phyloP scores from a whole-genome alignment of 2,888 invertebrate species.

The Caradrina kadenii region DNA sequence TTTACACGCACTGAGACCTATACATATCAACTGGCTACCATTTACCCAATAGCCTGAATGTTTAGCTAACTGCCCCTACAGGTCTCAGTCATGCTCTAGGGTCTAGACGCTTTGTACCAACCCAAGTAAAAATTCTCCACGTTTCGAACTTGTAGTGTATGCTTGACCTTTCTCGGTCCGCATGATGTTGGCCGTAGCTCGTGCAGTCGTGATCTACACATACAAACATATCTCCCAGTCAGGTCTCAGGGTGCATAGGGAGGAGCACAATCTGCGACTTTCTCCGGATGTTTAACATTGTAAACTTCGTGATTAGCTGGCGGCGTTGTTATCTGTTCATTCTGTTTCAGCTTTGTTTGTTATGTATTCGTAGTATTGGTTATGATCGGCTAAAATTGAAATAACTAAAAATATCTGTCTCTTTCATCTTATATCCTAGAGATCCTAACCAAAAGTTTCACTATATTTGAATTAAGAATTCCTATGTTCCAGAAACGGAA shows the following conservation, averaged over 20 bases:
- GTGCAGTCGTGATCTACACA: conserved; percentile 45
- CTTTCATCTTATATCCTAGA: too few species aligned
- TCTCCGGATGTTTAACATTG: conserved; percentile 43
- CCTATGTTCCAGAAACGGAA: conserved; percentile 96
- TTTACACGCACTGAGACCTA: too few species aligned
- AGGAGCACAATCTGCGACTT: conserved; percentile 46
- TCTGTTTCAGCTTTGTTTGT: conserved; percentile 44
- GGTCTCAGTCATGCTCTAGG: not conserved
- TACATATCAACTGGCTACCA: too few species aligned
- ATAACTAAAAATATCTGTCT: too few species aligned
- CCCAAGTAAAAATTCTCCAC: not conserved
- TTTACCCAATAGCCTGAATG: not conserved
- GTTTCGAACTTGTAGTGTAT: conserved; percentile 4
- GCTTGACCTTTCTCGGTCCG: conserved; percentile 37
- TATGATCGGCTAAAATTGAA: not conserved
- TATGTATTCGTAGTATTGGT: not conserved
- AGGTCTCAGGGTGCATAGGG: conserved; percentile 37
- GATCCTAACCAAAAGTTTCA: not conserved
- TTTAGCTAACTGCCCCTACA: not conserved
- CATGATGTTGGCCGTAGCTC: conserved; percentile 18
- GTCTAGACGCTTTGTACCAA: not conserved
- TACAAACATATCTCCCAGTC: conserved; percentile 35
- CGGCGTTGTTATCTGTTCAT: conserved; percentile 46
- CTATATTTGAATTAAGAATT: conserved; percentile 11
- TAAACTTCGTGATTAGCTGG: conserved; percentile 59